Evolutionary conservation across 2,888 invertebrate genomes (phyloP).

Genomic region (Latrodectus elegans): DNA sequence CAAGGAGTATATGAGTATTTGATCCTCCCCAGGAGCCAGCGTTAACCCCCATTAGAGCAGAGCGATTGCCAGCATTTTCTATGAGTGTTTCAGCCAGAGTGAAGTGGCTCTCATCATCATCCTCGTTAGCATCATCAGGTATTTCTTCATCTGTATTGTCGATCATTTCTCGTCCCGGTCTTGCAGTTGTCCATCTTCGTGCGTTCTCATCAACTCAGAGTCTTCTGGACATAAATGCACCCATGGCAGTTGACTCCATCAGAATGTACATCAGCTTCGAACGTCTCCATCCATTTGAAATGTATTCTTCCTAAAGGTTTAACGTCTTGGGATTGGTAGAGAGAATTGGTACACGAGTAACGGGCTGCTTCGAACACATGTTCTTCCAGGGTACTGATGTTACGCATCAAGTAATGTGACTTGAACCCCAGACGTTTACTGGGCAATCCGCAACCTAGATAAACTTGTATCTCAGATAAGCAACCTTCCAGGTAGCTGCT

Average conservation of each 20-base stretch:
- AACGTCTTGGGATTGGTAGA: constrained; percentile 1
- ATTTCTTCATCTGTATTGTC: too few species aligned
- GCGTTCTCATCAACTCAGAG: too few species aligned
- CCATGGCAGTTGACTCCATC: background rate
- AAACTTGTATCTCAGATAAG: too few species aligned
- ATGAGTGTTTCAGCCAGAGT: background rate
- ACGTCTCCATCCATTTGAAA: background rate
- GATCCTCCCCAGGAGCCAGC: constrained; percentile 72
- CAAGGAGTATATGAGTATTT: constrained; percentile 71
- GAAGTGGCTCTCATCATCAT: background rate
- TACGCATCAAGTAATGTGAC: constrained; percentile 3
- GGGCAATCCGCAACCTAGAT: too few species aligned
- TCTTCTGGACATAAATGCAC: background rate
- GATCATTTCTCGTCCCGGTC: too few species aligned
- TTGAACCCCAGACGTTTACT: background rate
- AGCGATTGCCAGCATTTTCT: too few species aligned
- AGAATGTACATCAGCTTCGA: background rate
- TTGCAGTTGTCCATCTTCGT: too few species aligned
- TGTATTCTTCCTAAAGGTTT: background rate
- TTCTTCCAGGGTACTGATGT: background rate
- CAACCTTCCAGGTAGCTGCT: constrained; percentile 6
- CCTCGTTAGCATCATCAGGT: background rate
- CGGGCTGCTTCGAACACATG: constrained; percentile 4
- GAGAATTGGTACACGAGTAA: background rate
- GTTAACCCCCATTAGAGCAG: background rate